Conservation (phyloP, 2,888 invertebrate genomes). For the Oxycera nigricornis region DNA sequence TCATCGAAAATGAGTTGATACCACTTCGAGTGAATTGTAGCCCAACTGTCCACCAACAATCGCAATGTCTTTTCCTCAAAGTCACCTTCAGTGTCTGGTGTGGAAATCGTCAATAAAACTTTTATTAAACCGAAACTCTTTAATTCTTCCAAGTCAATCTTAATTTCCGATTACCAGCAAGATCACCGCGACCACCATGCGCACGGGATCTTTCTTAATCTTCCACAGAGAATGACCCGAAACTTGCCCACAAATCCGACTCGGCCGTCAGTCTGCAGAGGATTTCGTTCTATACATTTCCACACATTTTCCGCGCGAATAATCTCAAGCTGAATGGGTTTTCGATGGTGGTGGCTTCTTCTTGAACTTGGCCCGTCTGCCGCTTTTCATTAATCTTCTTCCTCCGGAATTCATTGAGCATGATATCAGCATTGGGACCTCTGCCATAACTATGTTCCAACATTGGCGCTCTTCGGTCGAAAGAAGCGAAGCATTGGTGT, state of each 20-base stretch:
- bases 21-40: too few relatives aligned
- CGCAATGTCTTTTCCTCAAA: too few relatives aligned
- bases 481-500: too few relatives aligned
- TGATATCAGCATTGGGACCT: background rate
- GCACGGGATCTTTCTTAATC: background rate
- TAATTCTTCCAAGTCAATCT: constrained; percentile 15
- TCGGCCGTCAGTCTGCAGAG: background rate
- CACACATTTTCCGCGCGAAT: background rate
- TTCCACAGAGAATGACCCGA: constrained; percentile 23
- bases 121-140: constrained; percentile 3
- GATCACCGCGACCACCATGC: background rate
- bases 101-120: constrained; percentile 1
- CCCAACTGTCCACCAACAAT: too few relatives aligned
- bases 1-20: too few relatives aligned
- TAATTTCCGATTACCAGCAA: constrained; percentile 11
- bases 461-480: background rate
- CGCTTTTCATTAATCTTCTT: constrained; percentile 10
- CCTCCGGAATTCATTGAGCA: background rate
- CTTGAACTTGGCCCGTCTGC: background rate
- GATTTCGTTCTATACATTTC: background rate
- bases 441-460: background rate
- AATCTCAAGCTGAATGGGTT: background rate
- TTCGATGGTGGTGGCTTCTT: background rate
- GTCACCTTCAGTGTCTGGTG: too few relatives aligned
- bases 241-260: constrained; percentile 5